Evolutionary conservation across 2,888 invertebrate genomes (phyloP).

Genomic region (Napeogenes inachia): DNA sequence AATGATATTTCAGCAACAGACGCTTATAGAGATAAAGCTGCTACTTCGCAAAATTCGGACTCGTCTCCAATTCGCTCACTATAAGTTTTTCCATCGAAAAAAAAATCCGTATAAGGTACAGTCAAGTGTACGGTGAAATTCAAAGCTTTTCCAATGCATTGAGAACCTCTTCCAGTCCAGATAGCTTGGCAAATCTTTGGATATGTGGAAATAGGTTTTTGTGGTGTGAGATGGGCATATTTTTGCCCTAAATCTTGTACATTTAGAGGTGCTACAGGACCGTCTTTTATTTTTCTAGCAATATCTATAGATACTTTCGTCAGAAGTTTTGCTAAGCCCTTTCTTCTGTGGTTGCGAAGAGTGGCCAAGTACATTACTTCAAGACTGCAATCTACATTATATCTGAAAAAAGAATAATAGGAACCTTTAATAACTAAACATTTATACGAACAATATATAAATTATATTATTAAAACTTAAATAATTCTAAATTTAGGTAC

Average conservation of each 20-base stretch:
- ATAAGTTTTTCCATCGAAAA: constrained; percentile 78
- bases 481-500: too few species aligned
- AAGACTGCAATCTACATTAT: constrained; percentile 77
- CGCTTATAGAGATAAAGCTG: constrained; percentile 33
- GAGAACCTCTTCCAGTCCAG: constrained; percentile 78
- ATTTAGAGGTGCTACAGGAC: constrained; percentile 50
- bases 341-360: constrained; percentile 64
- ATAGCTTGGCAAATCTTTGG: constrained; percentile 79
- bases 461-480: neutral
- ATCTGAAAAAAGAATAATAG: constrained; percentile 52
- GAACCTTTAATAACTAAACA: neutral
- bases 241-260: constrained; percentile 60
- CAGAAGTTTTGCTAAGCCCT: constrained; percentile 74
- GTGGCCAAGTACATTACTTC: constrained; percentile 85
- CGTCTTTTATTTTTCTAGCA: constrained; percentile 39
- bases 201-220: constrained; percentile 44
- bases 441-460: neutral
- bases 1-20: too few species aligned
- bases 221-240: constrained; percentile 51
- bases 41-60: constrained; percentile 28
- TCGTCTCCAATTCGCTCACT: constrained; percentile 71
- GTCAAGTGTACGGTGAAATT: constrained; percentile 73
- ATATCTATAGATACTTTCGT: constrained; percentile 70
- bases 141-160: constrained; percentile 74
- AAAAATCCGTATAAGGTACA: constrained; percentile 72